Evolutionary conservation across 2,113 vertebrate species (phyloP), one percentile per base, ranked within the genome.

Genomic region (Etheostoma spectabile): DNA sequence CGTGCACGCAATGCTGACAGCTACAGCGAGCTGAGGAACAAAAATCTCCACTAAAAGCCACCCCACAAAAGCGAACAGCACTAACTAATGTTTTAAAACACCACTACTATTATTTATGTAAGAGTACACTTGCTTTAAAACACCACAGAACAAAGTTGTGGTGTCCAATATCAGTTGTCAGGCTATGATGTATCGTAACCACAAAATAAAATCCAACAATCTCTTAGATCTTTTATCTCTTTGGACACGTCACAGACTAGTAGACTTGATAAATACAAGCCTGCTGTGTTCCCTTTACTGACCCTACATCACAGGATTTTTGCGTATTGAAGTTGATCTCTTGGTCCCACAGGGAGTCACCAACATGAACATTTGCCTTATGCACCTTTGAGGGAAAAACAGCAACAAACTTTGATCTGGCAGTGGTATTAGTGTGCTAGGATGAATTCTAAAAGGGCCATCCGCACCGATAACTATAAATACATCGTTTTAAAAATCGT

Each of bases 321-420:
- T 0, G 12, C 14, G 22, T 30, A 51, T 67, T 69, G 68, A 82
- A 82, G 69, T 73, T 57, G 64, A 74, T 45, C 51, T 77, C 24
- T 18, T 19, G 6, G 12, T 51, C 48, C 61, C 55, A 35, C 61
- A 63, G 67, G 48, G 55, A 30, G 60, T n/a, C 0, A 0, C 60
- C 33, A 5, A 53, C 27, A 0, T 38, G 64, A 5, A 53, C 27
- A 0, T 48, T 65, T 46, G 7, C 30, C 15, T 59, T 3, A 18
- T 42, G 72, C 42, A 57, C 15, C 52, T 61, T 46, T 53, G 81
- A 61, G 51, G 35, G 38, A 76, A 21, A 10, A 42, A 63, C 30
- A 1, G 60, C 24, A 38, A 14, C 56, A 8, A 55, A 38, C 49
- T 33, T 24, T 24, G 38, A 62, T 21, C 27, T 45, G 30, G 22